Evolutionary conservation across 2,113 vertebrate species (phyloP), one percentile per base, ranked within the genome.

Genomic region (Arenaria interpres): DNA sequence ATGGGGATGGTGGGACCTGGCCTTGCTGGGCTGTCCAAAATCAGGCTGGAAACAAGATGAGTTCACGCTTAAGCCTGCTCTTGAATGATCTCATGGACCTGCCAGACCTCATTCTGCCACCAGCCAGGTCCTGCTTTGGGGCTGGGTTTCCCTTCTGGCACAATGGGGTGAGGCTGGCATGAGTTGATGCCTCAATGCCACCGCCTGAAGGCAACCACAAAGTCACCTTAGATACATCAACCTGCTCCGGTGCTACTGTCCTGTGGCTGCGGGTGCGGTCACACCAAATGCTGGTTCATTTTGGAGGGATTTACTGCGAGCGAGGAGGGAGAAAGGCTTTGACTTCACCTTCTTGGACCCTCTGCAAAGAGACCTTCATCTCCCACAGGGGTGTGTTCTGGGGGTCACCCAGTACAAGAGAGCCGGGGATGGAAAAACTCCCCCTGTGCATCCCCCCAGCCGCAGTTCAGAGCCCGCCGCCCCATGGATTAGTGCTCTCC

Each of bases 401-500:
- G 50, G 24, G 50, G 76, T 35, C 59, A 3, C 45, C 45, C 45
- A 46, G 18, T 46, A 19, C 18, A 20, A 46, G 45, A 20, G 45
- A 9, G 45, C 45, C 18, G 7, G 45, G 45, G 45, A 20, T 46
- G 45, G 45, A 46, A 46, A 46, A 46, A 19, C 45, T 46, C 20
- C 45, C 11, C 25, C 30, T 10, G 0, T 4, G 28, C 13, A 15
- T 45, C 11, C 18, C 14, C 27, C 18, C 19, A 12, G 7, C 35
- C 0, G 0, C 4, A 21, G 8, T 6, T 22, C 28, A 0, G 1
- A 56, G 24, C 50, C 51, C 0, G 0, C 13, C 5, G 46, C 23
- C 41, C n/a, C 5, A 2, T 21, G 17, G 27, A 35, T 39, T 66
- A 18, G 22, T 0, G 0, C 39, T 62, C 32, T 41, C 28, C 22